Evolutionary conservation across 2,113 vertebrate genomes (phyloP), one percentile per base, ranked within the genome.

Genomic region (Catagonus wagneri): DNA sequence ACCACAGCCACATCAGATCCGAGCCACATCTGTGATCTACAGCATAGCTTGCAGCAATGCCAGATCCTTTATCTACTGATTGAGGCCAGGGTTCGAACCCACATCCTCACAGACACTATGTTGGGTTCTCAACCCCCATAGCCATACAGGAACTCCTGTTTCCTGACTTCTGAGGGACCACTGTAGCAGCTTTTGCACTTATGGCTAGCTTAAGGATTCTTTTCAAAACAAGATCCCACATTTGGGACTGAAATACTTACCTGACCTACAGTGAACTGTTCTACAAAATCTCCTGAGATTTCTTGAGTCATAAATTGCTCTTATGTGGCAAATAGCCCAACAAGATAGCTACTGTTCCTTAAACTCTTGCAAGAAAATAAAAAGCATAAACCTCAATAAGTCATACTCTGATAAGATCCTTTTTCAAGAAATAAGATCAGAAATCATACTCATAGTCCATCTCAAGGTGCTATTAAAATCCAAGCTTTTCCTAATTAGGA

Each of bases 361-460:
- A 56, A 69, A 20, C 71, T 94, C 81, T 89, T 34, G 52, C n/a
- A 76, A 87, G 27, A 16, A 66, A 71, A 90, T 36, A 56, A 79
- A 69, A 3, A 90, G 44, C 61, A 85, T 61, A 72, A 83, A 83
- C 54, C 34, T 65, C 34, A 63, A 39, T 29, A 83, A 92, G 23
- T 34, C 89, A 93, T 58, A 85, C 3, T 83, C 25, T 20, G 17
- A 85, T 32, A 90, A 78, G 29, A 69, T 60, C 12, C 22, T 83
- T 93, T 96, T 66, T 66, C 74, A 90, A 93, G 27, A 83, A 91
- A 10, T 83, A 78, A 95, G 56, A 96, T 36, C 83, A 93, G 54
- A 95, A 93, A 94, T 81, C 12, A 88, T 19, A 93, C 7, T 50
- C 20, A 34, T 16, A 74, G 52, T 91, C 56, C 72, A 93, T 29